Percentiles rank a stretch among this genome's conserved stretches.
Evolutionary conservation across 2,797 vertebrate genomes (phyloP).

Genomic region (Capromys pilorides): DNA sequence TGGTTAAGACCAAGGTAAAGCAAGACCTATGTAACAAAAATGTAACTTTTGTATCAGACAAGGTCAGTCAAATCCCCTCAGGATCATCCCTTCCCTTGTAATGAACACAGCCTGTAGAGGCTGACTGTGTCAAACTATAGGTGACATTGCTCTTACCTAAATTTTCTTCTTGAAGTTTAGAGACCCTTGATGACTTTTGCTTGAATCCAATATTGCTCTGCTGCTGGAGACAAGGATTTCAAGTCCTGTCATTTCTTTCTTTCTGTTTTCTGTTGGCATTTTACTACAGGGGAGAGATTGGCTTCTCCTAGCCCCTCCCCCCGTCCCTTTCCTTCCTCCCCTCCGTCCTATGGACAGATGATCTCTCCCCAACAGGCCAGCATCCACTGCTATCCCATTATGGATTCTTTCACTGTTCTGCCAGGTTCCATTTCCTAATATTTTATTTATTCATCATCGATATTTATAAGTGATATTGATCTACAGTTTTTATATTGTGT

Average conservation of each 20-base stretch:
- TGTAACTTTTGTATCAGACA: too few relatives aligned
- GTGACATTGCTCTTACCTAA: not conserved
- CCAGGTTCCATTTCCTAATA: slow-evolving; percentile 18
- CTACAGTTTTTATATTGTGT: not conserved
- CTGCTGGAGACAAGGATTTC: not conserved
- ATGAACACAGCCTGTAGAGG: not conserved
- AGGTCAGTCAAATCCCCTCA: too few relatives aligned
- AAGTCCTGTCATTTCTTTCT: not conserved
- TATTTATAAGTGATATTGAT: slow-evolving; percentile 41
- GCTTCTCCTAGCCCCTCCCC: not conserved
- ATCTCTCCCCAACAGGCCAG: not conserved
- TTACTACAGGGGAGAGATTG: not conserved
- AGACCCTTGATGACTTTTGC: not conserved
- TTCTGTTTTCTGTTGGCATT: not conserved
- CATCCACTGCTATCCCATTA: not conserved
- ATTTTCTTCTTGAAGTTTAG: not conserved
- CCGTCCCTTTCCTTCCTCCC: not conserved
- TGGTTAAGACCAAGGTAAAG: too few relatives aligned
- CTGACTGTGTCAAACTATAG: not conserved
- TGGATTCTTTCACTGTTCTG: not conserved
- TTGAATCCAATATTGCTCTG: not conserved
- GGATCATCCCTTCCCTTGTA: not conserved
- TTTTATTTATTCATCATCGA: slow-evolving; percentile 54
- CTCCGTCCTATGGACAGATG: not conserved
- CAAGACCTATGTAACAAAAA: too few relatives aligned